Evolutionary conservation across 2,797 vertebrate species (phyloP).

Genomic region (Simalia tracyae): DNA sequence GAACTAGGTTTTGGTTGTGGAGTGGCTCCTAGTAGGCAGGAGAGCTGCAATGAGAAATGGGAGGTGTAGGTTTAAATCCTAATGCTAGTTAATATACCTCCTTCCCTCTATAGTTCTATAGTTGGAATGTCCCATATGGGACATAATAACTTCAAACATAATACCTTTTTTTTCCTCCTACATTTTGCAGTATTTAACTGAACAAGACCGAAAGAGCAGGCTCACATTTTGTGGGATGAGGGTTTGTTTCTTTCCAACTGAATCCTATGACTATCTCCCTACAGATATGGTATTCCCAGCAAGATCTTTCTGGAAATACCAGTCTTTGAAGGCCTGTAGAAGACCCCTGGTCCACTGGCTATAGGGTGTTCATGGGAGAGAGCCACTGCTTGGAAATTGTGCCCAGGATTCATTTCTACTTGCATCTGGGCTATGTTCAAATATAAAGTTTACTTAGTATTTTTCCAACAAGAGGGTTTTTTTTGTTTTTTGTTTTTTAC

Average conservation of each 20-base stretch:
- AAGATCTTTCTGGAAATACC: neutral
- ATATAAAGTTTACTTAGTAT: neutral
- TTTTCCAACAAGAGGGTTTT: neutral
- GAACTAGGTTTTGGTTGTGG: neutral
- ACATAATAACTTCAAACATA: neutral
- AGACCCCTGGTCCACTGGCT: neutral
- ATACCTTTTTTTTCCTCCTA: neutral
- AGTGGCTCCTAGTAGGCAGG: neutral
- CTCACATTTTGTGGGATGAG: neutral
- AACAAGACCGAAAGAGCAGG: neutral
- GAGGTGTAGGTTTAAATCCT: neutral
- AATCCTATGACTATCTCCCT: neutral
- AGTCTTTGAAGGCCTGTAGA: neutral
- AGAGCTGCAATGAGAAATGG: neutral
- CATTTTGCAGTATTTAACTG: neutral
- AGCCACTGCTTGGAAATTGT: neutral
- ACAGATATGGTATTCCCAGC: neutral
- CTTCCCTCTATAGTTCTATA: neutral
- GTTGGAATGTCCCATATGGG: neutral
- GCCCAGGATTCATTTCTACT: neutral
- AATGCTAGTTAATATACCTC: neutral
- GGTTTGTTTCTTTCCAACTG: neutral
- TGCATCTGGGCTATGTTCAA: neutral
- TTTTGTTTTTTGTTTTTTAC: neutral
- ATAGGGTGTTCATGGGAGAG: neutral